phyloP scores from a whole-genome alignment of 23 tunicate genomes.

The Aplidium turbinatum region DNA sequence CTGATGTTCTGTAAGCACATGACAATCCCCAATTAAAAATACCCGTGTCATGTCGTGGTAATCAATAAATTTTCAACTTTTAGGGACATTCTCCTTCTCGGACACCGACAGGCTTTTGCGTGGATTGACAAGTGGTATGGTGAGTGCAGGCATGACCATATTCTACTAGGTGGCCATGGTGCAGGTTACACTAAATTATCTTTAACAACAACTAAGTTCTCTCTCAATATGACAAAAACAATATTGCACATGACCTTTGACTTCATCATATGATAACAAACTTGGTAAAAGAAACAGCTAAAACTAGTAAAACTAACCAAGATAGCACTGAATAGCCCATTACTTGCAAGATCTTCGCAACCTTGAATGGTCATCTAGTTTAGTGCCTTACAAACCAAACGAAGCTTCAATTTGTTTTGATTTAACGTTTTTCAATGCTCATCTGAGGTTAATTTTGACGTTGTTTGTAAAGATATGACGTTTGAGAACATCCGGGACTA shows the following conservation, averaged over 20 bases:
- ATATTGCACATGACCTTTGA: slow-evolving; percentile 8
- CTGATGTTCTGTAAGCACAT: too few species aligned
- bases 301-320: too few species aligned
- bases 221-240: background rate
- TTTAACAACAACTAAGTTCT: background rate
- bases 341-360: too few species aligned
- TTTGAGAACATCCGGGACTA: slow-evolving; percentile 66
- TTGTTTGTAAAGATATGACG: slow-evolving; percentile 62
- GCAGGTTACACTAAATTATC: too few species aligned
- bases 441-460: background rate
- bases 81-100: slow-evolving; percentile 79
- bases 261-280: background rate
- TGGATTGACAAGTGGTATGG: slow-evolving; percentile 96
- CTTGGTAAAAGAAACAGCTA: too few species aligned
- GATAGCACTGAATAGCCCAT: too few species aligned
- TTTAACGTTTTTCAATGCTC: background rate
- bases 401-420: too few species aligned
- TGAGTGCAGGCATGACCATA: slow-evolving; percentile 40
- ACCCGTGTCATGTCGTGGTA: too few species aligned
- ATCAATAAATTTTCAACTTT: too few species aligned
- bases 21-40: too few species aligned
- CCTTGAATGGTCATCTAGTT: too few species aligned
- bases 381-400: background rate
- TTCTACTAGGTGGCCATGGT: too few species aligned
- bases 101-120: slow-evolving; percentile 87